phyloP scores from a whole-genome alignment of 2,113 vertebrate genomes.

The Agapornis roseicollis region DNA sequence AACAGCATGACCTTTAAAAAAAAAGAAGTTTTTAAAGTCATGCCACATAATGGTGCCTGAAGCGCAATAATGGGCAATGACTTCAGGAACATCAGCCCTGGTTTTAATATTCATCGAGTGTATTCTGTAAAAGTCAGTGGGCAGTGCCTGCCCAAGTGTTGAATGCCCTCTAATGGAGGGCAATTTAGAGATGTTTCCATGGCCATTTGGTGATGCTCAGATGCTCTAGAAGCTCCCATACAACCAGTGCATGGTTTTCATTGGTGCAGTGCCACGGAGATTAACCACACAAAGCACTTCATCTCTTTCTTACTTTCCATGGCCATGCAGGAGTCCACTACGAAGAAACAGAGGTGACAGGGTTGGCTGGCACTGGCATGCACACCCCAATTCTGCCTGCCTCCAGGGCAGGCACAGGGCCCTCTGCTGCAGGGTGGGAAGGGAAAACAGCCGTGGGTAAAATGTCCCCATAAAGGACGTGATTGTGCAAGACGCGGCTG shows the following conservation, averaged over 20 bases:
- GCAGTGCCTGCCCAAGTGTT: neutral
- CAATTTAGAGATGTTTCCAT: neutral
- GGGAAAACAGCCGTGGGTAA: neutral
- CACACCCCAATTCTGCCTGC: rapidly evolving
- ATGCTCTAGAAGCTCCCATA: neutral
- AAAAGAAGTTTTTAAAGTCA: slow-evolving; percentile 42
- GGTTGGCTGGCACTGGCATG: rapidly evolving
- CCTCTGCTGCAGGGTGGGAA: rapidly evolving
- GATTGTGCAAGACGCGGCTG: neutral
- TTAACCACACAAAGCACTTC: rapidly evolving
- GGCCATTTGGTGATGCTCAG: neutral
- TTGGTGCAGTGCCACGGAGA: neutral
- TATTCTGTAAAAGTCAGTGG: slow-evolving; percentile 35
- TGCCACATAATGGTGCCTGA: neutral
- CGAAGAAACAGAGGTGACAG: rapidly evolving
- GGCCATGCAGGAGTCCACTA: neutral
- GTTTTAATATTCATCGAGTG: neutral
- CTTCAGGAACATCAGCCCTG: neutral
- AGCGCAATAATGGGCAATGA: neutral
- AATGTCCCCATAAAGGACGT: rapidly evolving
- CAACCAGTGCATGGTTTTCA: neutral
- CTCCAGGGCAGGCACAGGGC: too few species aligned
- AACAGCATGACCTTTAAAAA: slow-evolving; percentile 58
- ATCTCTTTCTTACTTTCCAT: rapidly evolving
- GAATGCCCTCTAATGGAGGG: neutral